Evolutionary conservation across 2,113 vertebrate species (phyloP).

Genomic region (Calonectris borealis): DNA sequence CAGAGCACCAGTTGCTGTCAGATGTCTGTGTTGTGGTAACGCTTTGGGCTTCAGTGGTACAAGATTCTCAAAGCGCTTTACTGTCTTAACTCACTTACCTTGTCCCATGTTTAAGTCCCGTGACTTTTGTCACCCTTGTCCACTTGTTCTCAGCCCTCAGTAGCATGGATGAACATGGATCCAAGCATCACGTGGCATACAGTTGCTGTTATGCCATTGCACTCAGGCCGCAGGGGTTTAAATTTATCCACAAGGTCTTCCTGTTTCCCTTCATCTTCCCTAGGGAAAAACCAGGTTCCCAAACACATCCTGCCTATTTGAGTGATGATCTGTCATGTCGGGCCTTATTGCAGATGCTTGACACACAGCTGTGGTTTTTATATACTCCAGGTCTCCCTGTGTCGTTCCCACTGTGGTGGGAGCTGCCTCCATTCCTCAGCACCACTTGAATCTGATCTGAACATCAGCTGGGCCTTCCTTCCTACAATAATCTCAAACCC

Average conservation of each 20-base stretch:
- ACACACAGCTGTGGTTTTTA: not conserved
- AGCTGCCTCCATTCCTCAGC: not conserved
- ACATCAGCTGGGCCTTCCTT: not conserved
- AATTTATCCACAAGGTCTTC: not conserved
- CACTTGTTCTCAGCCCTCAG: not conserved
- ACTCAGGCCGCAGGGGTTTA: not conserved
- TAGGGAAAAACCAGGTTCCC: not conserved
- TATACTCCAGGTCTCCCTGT: not conserved
- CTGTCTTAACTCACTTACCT: not conserved
- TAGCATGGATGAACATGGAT: not conserved
- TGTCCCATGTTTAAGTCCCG: not conserved
- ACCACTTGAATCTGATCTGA: not conserved
- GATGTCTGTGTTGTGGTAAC: not conserved
- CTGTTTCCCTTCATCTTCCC: not conserved
- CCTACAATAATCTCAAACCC: not conserved
- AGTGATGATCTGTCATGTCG: not conserved
- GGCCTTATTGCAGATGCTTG: not conserved
- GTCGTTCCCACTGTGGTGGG: fast-evolving
- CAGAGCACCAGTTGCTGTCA: not conserved
- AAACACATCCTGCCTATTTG: not conserved
- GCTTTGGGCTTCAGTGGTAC: not conserved
- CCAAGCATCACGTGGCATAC: not conserved
- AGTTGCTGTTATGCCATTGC: not conserved
- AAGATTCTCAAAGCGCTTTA: not conserved
- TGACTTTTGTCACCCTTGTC: not conserved